Base-by-base conservation (phyloP, 2,888 invertebrate genomes). In the Nomada hirtipes region DNA sequence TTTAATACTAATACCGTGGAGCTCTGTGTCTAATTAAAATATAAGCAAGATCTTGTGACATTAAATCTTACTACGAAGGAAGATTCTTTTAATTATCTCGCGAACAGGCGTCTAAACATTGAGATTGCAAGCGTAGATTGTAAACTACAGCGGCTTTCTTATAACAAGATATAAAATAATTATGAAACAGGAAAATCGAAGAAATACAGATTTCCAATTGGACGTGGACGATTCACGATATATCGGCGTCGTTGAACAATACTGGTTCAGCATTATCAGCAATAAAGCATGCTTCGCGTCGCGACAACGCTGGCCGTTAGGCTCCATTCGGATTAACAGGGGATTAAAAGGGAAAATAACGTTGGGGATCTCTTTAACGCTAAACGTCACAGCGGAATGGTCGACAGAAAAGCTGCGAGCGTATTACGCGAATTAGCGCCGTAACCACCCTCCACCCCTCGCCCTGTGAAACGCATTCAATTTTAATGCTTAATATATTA, bases 271-370 rank as follows among this genome's bases (percentile, higher is more conserved):
- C 71, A 76, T 79, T 70, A 81, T 81, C 74, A 53, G 73, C 68
- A 59, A 80, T 81, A 81, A 81, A 81, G 80, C 81, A 80, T 81
- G 81, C 74, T 80, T 81, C 79, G 71, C 26, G 59, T 67, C 81
- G 59, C n/a, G 69, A 63, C 18, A 57, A 47, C 64, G 52, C 42
- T 52, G 36, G 59, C 73, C 59, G 68, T 63, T 64, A 69, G 69
- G 64, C 60, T 52, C 60, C 74, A 74, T 70, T 76, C 52, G 82
- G 67, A 75, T 82, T 82, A 82, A 81, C 64, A 44, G 53, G 23
- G 82, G 82, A 82, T 82, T 81, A 82, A 82, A 81, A 82, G 75
- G 81, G 82, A 82, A 82, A 82, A 82, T 76, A 81, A 71, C 75
- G 52, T 50, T 59, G 23, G 18, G 61, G 18, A 50, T 70, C 75